phyloP scores from a whole-genome alignment of 1,140 invertebrate genomes.

The Lethocerus indicus region DNA sequence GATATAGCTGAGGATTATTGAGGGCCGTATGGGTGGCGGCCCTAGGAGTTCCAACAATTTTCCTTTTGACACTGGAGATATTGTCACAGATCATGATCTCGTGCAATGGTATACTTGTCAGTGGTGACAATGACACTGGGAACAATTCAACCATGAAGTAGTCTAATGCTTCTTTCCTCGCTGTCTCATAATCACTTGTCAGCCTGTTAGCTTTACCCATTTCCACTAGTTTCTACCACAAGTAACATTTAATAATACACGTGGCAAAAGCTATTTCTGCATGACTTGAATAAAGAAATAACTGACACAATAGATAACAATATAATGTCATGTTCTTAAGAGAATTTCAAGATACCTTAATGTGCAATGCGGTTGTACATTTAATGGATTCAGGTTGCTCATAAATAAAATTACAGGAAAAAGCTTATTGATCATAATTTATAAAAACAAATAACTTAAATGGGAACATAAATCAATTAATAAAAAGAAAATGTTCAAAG shows the following conservation, averaged over 20 bases:
- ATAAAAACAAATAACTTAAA: no score
- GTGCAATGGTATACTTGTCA: conserved; percentile 37
- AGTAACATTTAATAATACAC: no score
- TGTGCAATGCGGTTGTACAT: background rate
- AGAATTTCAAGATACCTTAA: background rate
- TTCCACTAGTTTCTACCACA: no score
- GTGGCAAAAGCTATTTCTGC: no score
- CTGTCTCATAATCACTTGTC: conserved; percentile 36
- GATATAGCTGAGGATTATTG: conserved; percentile 57
- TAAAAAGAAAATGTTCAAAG: conserved; percentile 1
- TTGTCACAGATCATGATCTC: conserved; percentile 57
- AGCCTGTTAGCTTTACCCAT: no score
- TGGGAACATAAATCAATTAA: background rate
- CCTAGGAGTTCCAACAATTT: conserved; percentile 60
- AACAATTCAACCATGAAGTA: conserved; percentile 27
- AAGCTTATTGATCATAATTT: no score
- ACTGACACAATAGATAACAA: no score
- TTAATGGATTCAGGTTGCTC: background rate
- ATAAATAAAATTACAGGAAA: no score
- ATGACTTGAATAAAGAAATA: no score
- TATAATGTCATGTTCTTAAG: no score
- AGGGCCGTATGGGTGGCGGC: conserved; percentile 65
- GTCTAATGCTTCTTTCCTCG: conserved; percentile 25
- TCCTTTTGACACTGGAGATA: conserved; percentile 41
- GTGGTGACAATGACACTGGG: conserved; percentile 26